Evolutionary conservation across 2,888 invertebrate species (phyloP).

Genomic region (Kuschelorhynchus macadamiae): DNA sequence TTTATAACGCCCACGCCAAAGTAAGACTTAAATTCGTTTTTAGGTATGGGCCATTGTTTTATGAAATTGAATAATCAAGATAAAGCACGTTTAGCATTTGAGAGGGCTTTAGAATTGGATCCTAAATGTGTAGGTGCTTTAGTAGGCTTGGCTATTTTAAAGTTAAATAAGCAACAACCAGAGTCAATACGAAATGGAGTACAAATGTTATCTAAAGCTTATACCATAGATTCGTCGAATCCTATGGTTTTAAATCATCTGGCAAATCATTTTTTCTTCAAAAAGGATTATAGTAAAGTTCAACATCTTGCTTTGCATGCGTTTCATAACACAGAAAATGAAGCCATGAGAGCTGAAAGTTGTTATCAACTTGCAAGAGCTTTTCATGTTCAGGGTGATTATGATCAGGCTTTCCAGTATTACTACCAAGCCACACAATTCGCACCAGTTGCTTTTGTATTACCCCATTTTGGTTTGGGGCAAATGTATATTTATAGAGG

Average conservation of each 20-base stretch:
- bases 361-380: conserved; percentile 97
- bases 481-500: conserved; percentile 99
- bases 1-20: too few species aligned
- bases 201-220: conserved; percentile 95
- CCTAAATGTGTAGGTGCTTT: conserved; percentile 95
- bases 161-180: conserved; percentile 92
- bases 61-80: conserved; percentile 95
- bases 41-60: conserved; percentile 98
- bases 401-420: conserved; percentile 98
- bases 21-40: too few species aligned
- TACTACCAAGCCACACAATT: conserved; percentile 99
- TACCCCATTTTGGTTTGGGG: conserved; percentile 98
- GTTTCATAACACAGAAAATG: conserved; percentile 98
- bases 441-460: conserved; percentile 92
- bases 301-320: conserved; percentile 97
- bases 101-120: conserved; percentile 93
- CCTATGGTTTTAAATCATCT: conserved; percentile 99
- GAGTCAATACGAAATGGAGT: conserved; percentile 95
- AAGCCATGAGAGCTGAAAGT: conserved; percentile 98
- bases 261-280: conserved; percentile 99
- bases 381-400: conserved; percentile 95
- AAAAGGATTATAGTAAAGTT: conserved; percentile 96
- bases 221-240: conserved; percentile 96
- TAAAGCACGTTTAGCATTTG: conserved; percentile 96
- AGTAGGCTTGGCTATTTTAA: conserved; percentile 94